Base-by-base conservation (phyloP, 2,113 vertebrate genomes). In the Dolichallabes microphthalmus region DNA sequence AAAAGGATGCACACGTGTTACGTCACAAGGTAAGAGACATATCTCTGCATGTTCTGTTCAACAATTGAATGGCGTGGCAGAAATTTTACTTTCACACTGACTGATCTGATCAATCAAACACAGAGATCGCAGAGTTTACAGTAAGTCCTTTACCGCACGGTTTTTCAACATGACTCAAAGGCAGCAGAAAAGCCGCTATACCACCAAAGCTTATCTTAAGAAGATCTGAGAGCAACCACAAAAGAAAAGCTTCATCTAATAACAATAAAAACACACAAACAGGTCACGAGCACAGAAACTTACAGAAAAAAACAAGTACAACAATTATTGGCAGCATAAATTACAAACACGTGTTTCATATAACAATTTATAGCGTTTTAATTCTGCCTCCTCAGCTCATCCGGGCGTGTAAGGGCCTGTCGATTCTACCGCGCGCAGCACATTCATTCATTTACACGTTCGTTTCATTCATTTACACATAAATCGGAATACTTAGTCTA, bases 391-490 rank as follows among this genome's bases (percentile, higher is more conserved):
- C 50, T 61, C 87, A 80, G 84, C 83, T 88, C 85, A 79, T 80
- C 78, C 78, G 83, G 17, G 52, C 50, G 32, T 66, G 69, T 22
- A 58, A 71, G 66, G 52, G 32, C n/a, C 75, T 73, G 80, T 83
- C 74, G 30, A 58, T 27, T 77, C 71, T 20, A 85, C 39, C 22
- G 55, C 27, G 35, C 68, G 17, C 61, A 87, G 77, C 52, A 66
- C 63, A 86, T 89, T 68, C 53, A 52, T 85, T 86, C 64, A 88
- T 87, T 86, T 86, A 83, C 84, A 87, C 88, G 84, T 85, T 82
- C 25, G 8, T 53, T 87, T 74, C 68, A 52, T 85, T 85, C 75
- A 89, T 89, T 86, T 85, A 85, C 85, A 89, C 87, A 89, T 88
- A 85, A 85, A 89, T 85, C 85, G 83, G 83, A 85, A 89, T 88